phyloP scores from a whole-genome alignment of 2,797 vertebrate species.

The Prunella strophiata region DNA sequence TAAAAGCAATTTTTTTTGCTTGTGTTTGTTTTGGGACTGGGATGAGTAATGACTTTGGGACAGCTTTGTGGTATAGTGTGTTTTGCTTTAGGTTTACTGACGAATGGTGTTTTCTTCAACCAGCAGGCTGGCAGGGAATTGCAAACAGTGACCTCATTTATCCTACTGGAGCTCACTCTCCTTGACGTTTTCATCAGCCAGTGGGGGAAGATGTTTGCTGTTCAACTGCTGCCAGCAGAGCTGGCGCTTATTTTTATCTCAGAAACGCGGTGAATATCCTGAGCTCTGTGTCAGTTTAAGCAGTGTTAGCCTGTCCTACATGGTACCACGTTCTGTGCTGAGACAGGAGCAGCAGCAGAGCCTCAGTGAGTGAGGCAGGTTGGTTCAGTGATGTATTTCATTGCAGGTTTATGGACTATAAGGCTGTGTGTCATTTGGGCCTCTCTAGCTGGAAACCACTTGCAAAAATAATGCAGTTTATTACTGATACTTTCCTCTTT shows the following conservation, averaged over 20 bases:
- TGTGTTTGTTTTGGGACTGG: not conserved
- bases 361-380: not conserved
- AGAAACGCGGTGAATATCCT: not conserved
- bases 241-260: not conserved
- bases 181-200: conserved; percentile 39
- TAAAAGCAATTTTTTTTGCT: not conserved
- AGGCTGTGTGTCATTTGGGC: not conserved
- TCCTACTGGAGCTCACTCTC: conserved; percentile 14
- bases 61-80: not conserved
- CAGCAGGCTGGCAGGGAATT: conserved; percentile 40
- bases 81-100: conserved; percentile 47
- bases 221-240: conserved; percentile 39
- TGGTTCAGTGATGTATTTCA: not conserved
- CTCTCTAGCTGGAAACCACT: not conserved
- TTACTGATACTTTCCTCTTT: not conserved
- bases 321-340: not conserved
- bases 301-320: not conserved
- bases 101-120: conserved; percentile 36
- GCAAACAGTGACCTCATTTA: conserved; percentile 52
- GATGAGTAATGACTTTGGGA: not conserved
- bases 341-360: not conserved
- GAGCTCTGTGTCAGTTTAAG: not conserved
- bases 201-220: conserved; percentile 23
- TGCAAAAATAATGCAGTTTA: not conserved
- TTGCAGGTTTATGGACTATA: not conserved